Conservation (phyloP, 2,113 vertebrate species). For the Cryptomyrus ogoouensis region DNA sequence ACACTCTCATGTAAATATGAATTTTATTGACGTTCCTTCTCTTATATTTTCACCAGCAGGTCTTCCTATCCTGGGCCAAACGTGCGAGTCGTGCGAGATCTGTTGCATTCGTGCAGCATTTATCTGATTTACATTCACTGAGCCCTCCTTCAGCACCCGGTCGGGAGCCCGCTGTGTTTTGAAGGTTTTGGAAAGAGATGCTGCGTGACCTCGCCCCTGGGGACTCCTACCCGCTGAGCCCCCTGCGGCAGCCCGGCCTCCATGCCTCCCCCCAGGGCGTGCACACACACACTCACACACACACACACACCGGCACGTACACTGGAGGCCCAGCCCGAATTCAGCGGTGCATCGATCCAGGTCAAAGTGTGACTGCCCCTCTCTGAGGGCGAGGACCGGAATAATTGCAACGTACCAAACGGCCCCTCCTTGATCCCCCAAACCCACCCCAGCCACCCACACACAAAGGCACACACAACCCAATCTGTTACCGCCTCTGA, state of each 20-base stretch:
- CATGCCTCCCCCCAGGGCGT: neutral
- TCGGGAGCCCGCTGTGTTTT: neutral
- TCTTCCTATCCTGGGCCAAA: neutral
- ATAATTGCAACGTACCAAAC: neutral
- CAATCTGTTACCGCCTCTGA: neutral
- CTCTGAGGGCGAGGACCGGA: slow-evolving; percentile 24
- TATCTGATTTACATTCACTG: slow-evolving; percentile 2
- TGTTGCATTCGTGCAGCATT: neutral
- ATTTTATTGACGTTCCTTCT: neutral
- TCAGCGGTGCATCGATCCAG: slow-evolving; percentile 39
- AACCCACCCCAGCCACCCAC: neutral
- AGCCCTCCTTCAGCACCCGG: neutral
- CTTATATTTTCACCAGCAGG: neutral
- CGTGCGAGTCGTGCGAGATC: neutral
- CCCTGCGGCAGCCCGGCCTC: neutral
- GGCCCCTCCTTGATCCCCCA: neutral
- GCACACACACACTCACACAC: neutral
- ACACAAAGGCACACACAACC: neutral
- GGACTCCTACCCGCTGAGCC: slow-evolving; percentile 19
- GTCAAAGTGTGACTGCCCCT: slow-evolving; percentile 34
- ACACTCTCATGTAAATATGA: neutral
- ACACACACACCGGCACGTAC: neutral
- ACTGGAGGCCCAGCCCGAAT: slow-evolving; percentile 21
- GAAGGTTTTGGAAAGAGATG: neutral
- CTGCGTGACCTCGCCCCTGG: slow-evolving; percentile 6